These are phyloP conservation scores for Hydrolagus colliei DNA, from an alignment of 2,797 vertebrate species.

Conservation along the genomic window DNA sequence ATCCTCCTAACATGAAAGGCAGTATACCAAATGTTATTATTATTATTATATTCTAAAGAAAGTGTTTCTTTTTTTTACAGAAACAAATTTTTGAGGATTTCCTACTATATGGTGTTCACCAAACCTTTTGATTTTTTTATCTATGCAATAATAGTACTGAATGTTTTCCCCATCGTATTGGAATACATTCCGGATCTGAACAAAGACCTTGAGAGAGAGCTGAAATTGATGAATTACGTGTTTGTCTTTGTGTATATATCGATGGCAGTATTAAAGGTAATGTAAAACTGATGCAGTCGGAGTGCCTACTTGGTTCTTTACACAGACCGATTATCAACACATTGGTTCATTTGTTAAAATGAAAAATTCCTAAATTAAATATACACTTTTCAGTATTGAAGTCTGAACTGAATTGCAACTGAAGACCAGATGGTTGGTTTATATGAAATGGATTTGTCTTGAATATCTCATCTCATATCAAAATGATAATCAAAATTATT, in stretches of 20 bases:
- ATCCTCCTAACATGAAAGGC: no score
- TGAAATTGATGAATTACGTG: slow-evolving; percentile 33
- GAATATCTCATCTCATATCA: no score
- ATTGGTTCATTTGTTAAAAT: neutral
- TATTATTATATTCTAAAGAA: no score
- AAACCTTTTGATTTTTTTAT: slow-evolving; percentile 36
- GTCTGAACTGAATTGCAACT: no score
- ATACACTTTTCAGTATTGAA: neutral
- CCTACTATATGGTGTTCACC: slow-evolving; percentile 34
- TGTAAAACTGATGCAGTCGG: neutral
- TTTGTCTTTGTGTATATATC: slow-evolving; percentile 33
- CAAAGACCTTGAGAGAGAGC: neutral
- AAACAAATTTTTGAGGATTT: neutral
- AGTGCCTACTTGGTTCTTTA: neutral
- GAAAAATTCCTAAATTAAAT: neutral
- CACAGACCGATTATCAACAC: neutral
- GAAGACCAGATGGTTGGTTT: no score
- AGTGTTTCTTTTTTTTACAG: slow-evolving; percentile 28
- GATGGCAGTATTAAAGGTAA: slow-evolving; percentile 34
- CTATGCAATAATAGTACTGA: slow-evolving; percentile 35
- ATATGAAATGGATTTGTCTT: no score
- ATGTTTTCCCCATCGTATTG: slow-evolving; percentile 36
- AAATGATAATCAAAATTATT: no score
- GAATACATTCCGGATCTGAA: slow-evolving; percentile 26
- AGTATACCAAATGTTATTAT: no score